Conservation (phyloP, 1,140 invertebrate genomes). For the Calycopis cecrops region DNA sequence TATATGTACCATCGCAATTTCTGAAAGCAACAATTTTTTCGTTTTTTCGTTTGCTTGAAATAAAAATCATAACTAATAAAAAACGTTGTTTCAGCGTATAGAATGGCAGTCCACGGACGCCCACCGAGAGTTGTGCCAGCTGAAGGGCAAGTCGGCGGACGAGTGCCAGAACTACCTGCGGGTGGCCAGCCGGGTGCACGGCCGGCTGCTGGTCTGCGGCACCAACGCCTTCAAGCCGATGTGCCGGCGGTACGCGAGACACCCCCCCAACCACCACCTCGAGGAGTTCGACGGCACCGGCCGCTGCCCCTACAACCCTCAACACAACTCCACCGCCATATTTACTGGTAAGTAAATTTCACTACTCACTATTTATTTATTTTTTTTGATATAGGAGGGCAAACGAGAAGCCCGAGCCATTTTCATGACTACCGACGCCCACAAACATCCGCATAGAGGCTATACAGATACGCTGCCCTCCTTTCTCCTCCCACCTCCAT, state of each 20-base stretch:
- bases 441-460: no score
- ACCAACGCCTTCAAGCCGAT: constrained; percentile 97
- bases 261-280: constrained; percentile 64
- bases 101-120: constrained; percentile 90
- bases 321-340: constrained; percentile 94
- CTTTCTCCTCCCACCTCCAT: no score
- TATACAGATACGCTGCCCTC: no score
- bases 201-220: constrained; percentile 91
- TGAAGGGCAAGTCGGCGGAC: constrained; percentile 92
- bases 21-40: no score
- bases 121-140: constrained; percentile 87
- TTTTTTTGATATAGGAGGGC: no score
- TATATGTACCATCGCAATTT: no score
- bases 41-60: no score
- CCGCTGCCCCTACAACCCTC: constrained; percentile 93
- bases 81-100: constrained; percentile 78
- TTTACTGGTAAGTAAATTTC: constrained; percentile 76
- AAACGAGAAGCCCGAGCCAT: no score
- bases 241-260: constrained; percentile 85
- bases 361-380: constrained; percentile 2
- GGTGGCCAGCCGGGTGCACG: constrained; percentile 83
- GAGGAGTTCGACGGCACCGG: constrained; percentile 88
- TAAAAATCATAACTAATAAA: no score
- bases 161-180: constrained; percentile 98
- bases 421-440: no score